phyloP scores from a whole-genome alignment of 2,113 vertebrate species.

The Chloropsis cyanopogon region DNA sequence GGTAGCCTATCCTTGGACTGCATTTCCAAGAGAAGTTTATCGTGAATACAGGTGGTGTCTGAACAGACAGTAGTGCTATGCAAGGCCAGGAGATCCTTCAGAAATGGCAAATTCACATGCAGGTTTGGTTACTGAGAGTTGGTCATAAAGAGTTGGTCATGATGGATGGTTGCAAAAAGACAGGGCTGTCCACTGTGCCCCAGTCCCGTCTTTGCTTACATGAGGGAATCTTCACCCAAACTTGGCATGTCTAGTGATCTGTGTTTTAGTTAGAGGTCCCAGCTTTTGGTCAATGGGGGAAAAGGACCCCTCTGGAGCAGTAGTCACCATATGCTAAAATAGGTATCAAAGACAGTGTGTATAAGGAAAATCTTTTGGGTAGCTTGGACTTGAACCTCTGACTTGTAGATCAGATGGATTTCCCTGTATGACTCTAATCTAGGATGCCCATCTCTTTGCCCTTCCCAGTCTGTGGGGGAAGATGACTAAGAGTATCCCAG shows the following conservation, averaged over 20 bases:
- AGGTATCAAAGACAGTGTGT: background rate
- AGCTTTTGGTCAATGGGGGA: background rate
- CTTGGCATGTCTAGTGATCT: background rate
- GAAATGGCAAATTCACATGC: background rate
- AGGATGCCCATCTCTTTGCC: background rate
- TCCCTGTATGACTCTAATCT: background rate
- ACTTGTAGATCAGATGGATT: background rate
- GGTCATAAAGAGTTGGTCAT: too few relatives aligned
- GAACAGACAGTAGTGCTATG: background rate
- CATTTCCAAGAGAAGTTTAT: background rate
- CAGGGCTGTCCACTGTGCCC: background rate
- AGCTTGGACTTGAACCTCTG: background rate
- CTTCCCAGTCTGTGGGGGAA: background rate
- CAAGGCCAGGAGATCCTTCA: background rate
- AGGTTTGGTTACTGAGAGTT: background rate
- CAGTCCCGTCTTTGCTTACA: background rate
- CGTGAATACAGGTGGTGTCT: background rate
- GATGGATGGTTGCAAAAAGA: too few relatives aligned
- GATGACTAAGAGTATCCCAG: background rate
- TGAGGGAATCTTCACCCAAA: background rate
- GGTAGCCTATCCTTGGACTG: background rate
- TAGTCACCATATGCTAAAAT: background rate
- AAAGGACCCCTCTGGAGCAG: background rate
- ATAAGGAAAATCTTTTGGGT: background rate
- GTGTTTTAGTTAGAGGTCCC: background rate